Evolutionary conservation across 2,888 invertebrate species (phyloP).

Genomic region (Reticulitermes lucifugus): DNA sequence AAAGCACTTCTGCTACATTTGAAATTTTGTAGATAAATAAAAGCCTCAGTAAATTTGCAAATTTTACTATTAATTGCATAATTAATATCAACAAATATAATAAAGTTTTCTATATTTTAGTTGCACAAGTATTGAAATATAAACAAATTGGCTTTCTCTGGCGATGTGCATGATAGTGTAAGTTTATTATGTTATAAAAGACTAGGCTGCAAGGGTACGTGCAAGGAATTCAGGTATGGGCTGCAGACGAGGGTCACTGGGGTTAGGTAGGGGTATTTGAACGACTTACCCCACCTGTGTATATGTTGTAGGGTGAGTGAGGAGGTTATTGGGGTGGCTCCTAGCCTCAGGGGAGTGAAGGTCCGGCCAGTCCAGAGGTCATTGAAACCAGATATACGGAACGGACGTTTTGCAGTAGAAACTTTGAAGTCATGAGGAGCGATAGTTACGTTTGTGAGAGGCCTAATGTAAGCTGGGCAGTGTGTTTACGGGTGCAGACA

Average conservation of each 20-base stretch:
- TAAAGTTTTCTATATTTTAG: no score
- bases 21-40: no score
- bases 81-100: no score
- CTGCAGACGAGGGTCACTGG: background rate
- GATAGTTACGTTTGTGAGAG: background rate
- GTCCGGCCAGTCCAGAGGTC: constrained; percentile 24
- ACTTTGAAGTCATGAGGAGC: background rate
- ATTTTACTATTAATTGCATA: no score
- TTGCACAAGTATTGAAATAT: no score
- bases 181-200: no score
- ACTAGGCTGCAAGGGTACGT: background rate
- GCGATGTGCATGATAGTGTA: no score
- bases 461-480: no score
- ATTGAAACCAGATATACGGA: constrained; percentile 17
- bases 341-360: constrained; percentile 29
- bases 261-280: background rate
- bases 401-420: background rate
- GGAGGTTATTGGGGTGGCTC: constrained; percentile 14
- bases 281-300: constrained; percentile 10
- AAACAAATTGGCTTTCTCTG: no score
- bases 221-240: background rate
- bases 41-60: no score
- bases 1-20: no score
- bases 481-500: no score
- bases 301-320: constrained; percentile 11